A percentile compares a stretch with the other conserved stretches of the same genome.
Evolutionary conservation across 23 tunicate genomes (phyloP).

Genomic region (Trididemnum miniatum): DNA sequence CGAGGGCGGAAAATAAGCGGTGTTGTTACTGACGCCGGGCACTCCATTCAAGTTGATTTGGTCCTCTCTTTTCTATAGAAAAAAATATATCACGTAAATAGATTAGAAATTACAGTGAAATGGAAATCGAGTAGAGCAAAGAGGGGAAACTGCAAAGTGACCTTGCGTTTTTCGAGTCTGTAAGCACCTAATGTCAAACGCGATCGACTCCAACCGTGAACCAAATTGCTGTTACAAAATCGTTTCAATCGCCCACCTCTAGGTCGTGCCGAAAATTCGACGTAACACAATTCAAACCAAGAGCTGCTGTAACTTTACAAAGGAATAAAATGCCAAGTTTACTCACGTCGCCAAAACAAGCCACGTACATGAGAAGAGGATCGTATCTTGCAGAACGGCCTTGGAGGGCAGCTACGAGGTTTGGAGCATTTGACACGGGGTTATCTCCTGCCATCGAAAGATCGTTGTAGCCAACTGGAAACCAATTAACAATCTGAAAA

Average conservation of each 20-base stretch:
- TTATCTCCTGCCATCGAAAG: conserved; percentile 19
- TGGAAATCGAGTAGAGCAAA: too few species aligned
- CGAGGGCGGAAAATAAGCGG: conserved; percentile 29
- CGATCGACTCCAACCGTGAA: too few species aligned
- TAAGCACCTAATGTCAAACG: too few species aligned
- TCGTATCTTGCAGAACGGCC: conserved; percentile 22
- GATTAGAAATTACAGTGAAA: too few species aligned
- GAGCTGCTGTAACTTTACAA: too few species aligned
- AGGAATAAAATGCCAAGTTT: too few species aligned
- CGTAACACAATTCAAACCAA: too few species aligned
- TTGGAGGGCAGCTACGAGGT: conserved; percentile 33
- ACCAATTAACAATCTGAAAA: conserved; percentile 91
- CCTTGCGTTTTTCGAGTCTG: too few species aligned
- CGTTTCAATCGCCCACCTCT: too few species aligned
- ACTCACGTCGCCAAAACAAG: conserved; percentile 76
- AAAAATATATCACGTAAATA: not conserved
- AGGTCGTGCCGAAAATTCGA: too few species aligned
- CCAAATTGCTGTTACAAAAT: too few species aligned
- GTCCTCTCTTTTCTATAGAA: not conserved
- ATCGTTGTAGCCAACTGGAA: conserved; percentile 73
- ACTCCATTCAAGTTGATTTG: conserved; percentile 19
- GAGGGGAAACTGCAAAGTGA: too few species aligned
- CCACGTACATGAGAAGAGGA: conserved; percentile 55
- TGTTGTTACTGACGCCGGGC: conserved; percentile 12
- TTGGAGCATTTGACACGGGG: conserved; percentile 60